phyloP scores from a whole-genome alignment of 2,888 invertebrate genomes.

The Timema podura region DNA sequence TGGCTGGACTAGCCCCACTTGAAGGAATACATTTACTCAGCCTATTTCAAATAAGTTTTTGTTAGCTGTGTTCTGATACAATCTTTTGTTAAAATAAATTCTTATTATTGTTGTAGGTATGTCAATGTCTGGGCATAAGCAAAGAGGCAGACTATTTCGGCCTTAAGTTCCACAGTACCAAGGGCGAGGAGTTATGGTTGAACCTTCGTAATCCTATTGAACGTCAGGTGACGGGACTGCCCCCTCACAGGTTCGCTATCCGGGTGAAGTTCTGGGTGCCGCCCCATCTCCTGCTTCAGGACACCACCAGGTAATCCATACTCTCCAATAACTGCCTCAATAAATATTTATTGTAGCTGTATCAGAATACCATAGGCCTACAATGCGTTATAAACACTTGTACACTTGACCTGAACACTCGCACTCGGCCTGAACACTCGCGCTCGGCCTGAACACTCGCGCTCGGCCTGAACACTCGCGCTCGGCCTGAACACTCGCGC shows the following conservation, averaged over 20 bases:
- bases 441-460: too few species aligned
- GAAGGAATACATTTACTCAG: neutral
- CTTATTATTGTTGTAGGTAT: conserved; percentile 58
- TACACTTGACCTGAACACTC: too few species aligned
- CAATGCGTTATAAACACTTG: too few species aligned
- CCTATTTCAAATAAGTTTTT: too few species aligned
- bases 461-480: too few species aligned
- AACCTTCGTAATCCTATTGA: conserved; percentile 80
- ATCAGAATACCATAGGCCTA: too few species aligned
- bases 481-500: too few species aligned
- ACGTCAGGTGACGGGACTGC: conserved; percentile 63
- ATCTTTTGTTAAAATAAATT: too few species aligned
- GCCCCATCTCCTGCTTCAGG: conserved; percentile 79
- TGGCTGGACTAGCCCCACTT: neutral
- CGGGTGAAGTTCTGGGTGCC: conserved; percentile 90
- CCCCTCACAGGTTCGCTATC: conserved; percentile 62
- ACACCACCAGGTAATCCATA: conserved; percentile 63
- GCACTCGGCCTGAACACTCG: too few species aligned
- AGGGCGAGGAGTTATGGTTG: conserved; percentile 78
- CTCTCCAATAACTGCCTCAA: too few species aligned
- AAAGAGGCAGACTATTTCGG: conserved; percentile 88
- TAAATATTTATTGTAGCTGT: too few species aligned
- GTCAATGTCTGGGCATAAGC: conserved; percentile 75
- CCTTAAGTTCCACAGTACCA: conserved; percentile 62
- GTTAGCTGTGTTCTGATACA: too few species aligned